Evolutionary conservation across 2,113 vertebrate species (phyloP).

Genomic region (Scomber colias): DNA sequence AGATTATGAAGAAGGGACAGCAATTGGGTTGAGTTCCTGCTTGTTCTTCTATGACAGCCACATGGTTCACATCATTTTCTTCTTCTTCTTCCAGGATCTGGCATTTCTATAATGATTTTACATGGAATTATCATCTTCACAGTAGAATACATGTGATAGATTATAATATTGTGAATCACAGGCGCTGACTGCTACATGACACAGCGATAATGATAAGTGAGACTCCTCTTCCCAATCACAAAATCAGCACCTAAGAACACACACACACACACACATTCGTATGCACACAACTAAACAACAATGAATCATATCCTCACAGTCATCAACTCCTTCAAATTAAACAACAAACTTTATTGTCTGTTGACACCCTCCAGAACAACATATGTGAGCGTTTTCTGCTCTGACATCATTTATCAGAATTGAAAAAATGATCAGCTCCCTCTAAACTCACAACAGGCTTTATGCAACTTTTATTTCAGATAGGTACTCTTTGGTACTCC

Average conservation of each 20-base stretch:
- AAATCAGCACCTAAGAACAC: neutral
- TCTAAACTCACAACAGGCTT: too few species aligned
- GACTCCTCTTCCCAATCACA: neutral
- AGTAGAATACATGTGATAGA: neutral
- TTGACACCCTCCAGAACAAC: too few species aligned
- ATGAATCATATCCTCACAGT: conserved; percentile 1
- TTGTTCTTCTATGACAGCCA: neutral
- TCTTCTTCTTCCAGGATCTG: neutral
- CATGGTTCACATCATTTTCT: neutral
- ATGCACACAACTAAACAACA: conserved; percentile 15
- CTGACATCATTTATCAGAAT: too few species aligned
- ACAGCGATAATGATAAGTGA: neutral
- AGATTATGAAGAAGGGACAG: too few species aligned
- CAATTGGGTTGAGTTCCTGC: neutral
- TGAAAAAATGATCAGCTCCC: too few species aligned
- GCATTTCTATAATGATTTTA: neutral
- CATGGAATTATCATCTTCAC: neutral
- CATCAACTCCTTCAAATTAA: too few species aligned
- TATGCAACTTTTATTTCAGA: too few species aligned
- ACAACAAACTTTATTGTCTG: too few species aligned
- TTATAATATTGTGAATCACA: conserved; percentile 4
- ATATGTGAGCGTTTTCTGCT: too few species aligned
- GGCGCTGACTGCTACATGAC: too few species aligned
- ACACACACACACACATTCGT: neutral
- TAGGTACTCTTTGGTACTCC: too few species aligned